Percentiles rank a stretch among this genome's conserved stretches.
Evolutionary conservation across 2,888 invertebrate species (phyloP).

Genomic region (Gryllus longicercus): DNA sequence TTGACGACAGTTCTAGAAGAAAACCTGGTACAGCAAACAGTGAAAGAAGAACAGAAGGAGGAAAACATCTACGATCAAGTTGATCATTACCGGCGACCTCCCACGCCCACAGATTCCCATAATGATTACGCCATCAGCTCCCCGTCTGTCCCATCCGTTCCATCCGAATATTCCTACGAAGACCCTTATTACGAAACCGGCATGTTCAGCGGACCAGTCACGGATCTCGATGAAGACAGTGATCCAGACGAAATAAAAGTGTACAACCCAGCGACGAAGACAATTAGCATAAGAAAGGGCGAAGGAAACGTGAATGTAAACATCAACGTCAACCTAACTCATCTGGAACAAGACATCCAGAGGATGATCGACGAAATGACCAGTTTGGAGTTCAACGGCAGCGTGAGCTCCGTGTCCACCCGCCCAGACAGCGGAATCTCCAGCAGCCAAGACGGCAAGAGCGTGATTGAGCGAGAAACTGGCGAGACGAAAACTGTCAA

Average conservation of each 20-base stretch:
- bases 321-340: background rate
- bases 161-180: no score
- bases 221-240: background rate
- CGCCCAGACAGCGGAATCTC: background rate
- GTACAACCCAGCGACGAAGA: background rate
- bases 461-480: background rate
- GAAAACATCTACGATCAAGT: background rate
- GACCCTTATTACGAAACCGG: background rate
- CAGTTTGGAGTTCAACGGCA: background rate
- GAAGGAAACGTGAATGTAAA: background rate
- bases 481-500: background rate
- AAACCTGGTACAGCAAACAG: background rate
- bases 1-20: no score
- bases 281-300: background rate
- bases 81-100: background rate
- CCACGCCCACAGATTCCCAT: background rate
- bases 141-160: background rate
- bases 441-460: background rate
- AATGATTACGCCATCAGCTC: background rate
- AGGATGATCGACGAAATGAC: slow-evolving; percentile 5
- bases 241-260: background rate
- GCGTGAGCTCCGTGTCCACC: background rate
- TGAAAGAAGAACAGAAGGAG: background rate
- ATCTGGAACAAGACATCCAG: background rate
- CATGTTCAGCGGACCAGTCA: background rate